Evolutionary conservation across 2,113 vertebrate species (phyloP).

Genomic region (Urocynchramus pylzowi): DNA sequence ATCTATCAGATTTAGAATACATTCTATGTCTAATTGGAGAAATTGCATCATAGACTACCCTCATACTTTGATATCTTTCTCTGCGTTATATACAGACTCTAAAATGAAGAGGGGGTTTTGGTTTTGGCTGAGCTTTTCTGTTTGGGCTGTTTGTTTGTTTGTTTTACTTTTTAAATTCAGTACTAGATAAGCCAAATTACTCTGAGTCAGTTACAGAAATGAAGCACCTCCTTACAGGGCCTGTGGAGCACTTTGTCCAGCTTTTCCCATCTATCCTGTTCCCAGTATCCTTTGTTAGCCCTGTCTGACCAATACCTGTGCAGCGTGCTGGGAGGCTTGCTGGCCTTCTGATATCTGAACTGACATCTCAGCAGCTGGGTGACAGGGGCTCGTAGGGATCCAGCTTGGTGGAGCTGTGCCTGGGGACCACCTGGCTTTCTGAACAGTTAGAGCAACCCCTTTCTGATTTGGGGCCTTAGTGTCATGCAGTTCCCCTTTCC

Average conservation of each 20-base stretch:
- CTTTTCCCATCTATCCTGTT: neutral
- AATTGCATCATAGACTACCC: neutral
- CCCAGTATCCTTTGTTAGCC: neutral
- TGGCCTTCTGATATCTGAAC: neutral
- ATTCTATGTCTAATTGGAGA: neutral
- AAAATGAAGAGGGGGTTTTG: neutral
- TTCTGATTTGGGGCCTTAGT: neutral
- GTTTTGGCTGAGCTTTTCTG: neutral
- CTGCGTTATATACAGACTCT: neutral
- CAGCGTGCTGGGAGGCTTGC: neutral
- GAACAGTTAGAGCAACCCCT: neutral
- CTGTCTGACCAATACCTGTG: neutral
- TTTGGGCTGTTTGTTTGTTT: neutral
- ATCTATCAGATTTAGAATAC: neutral
- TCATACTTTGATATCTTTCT: neutral
- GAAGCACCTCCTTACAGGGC: neutral
- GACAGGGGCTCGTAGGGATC: neutral
- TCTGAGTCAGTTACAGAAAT: neutral
- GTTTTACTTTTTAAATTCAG: neutral
- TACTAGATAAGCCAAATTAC: neutral
- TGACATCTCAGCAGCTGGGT: neutral
- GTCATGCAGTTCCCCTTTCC: neutral
- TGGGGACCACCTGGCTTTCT: neutral
- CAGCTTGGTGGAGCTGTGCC: neutral
- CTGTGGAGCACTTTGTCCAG: neutral